Percentiles rank a stretch among this genome's conserved stretches.
Conservation (phyloP, 2,888 invertebrate genomes). For the Muschampia plurimacula region DNA sequence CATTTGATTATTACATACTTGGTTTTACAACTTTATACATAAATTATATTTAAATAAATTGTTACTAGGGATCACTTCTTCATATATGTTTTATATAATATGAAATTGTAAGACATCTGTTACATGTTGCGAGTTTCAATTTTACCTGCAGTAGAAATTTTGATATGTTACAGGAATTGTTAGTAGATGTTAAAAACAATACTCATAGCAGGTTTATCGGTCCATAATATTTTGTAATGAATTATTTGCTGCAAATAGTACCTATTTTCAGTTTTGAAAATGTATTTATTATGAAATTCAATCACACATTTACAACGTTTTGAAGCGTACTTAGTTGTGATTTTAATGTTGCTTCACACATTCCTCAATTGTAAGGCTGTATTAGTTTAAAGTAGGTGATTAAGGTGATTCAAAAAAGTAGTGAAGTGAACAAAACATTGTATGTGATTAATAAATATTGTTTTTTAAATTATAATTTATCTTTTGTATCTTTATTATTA, state of each 20-base stretch:
- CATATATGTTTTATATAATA: background rate
- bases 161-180: background rate
- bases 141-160: background rate
- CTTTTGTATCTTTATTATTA: conserved; percentile 28
- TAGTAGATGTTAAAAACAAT: background rate
- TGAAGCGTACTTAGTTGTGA: conserved; percentile 64
- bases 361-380: conserved; percentile 79
- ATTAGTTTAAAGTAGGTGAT: conserved; percentile 60
- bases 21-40: conserved; percentile 14
- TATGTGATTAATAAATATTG: conserved; percentile 70
- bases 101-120: background rate
- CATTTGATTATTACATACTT: conserved; percentile 19
- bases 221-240: background rate
- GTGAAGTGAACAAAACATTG: conserved; percentile 77
- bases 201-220: conserved; percentile 4
- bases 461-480: conserved; percentile 51
- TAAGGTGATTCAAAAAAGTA: conserved; percentile 51
- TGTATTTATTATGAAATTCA: conserved; percentile 55
- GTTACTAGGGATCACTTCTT: conserved; percentile 3
- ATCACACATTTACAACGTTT: conserved; percentile 52
- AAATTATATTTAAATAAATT: conserved; percentile 12
- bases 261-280: conserved; percentile 43
- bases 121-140: background rate
- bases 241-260: conserved; percentile 27
- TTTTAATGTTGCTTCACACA: conserved; percentile 63